These are phyloP conservation scores for Symphodus melops DNA, from an alignment of 2,113 vertebrate genomes.

Conservation along the genomic window DNA sequence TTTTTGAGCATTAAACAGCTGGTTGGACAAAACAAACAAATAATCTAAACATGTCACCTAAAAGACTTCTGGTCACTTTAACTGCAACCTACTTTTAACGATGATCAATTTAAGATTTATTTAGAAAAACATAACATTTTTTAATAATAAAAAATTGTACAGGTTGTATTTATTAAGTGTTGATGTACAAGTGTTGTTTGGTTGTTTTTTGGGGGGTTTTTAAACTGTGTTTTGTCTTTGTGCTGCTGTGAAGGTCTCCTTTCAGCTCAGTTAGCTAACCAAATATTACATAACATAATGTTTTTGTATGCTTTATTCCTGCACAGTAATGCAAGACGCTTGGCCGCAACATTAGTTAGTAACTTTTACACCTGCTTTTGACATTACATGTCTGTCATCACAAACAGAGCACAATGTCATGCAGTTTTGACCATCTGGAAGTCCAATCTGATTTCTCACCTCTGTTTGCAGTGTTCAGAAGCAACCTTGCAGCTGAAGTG, in stretches of 20 bases:
- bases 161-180: too few relatives aligned
- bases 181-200: too few relatives aligned
- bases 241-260: background rate
- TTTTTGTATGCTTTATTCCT: background rate
- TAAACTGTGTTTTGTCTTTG: background rate
- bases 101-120: too few relatives aligned
- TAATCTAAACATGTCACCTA: too few relatives aligned
- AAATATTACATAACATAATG: background rate
- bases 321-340: background rate
- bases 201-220: too few relatives aligned
- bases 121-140: too few relatives aligned
- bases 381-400: constrained; percentile 42
- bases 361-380: constrained; percentile 38
- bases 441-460: constrained; percentile 72
- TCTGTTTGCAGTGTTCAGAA: constrained; percentile 79
- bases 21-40: too few relatives aligned
- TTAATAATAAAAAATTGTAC: too few relatives aligned
- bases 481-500: constrained; percentile 78
- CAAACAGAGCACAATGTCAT: constrained; percentile 53
- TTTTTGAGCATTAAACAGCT: too few relatives aligned
- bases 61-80: too few relatives aligned
- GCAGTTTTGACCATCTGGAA: background rate
- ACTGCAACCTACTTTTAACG: too few relatives aligned
- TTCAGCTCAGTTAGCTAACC: background rate
- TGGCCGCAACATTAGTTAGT: background rate